Conservation (phyloP, 2,888 invertebrate genomes). For the Eledona agricola region DNA sequence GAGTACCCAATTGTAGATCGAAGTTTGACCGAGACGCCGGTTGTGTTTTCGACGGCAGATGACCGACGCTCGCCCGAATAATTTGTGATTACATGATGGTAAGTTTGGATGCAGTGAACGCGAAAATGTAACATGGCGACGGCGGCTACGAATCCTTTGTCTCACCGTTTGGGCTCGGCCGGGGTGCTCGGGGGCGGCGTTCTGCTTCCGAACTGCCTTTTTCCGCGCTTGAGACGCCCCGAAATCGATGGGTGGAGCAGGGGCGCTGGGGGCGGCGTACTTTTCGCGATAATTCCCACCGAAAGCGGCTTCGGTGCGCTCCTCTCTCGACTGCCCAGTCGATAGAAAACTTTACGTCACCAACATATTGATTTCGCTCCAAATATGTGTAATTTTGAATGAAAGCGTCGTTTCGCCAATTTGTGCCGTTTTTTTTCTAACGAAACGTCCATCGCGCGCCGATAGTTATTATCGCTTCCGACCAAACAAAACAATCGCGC, state of each 20-base stretch:
- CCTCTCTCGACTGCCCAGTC: constrained; percentile 40
- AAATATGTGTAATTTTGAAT: constrained; percentile 30
- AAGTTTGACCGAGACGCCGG: constrained; percentile 60
- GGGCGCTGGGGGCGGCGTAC: too few species aligned
- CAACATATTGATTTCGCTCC: constrained; percentile 47
- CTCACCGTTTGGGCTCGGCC: constrained; percentile 11
- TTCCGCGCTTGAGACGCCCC: not conserved
- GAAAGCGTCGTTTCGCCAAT: constrained; percentile 11
- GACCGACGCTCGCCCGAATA: constrained; percentile 67
- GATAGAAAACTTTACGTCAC: constrained; percentile 50
- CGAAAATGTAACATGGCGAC: constrained; percentile 65
- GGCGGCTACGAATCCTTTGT: constrained; percentile 25
- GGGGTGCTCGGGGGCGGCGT: constrained; percentile 5
- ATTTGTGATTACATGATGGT: constrained; percentile 76
- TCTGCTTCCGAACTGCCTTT: not conserved
- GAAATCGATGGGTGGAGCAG: constrained; percentile 1
- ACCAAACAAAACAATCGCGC: constrained; percentile 13
- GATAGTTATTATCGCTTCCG: constrained; percentile 17
- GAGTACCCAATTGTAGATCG: constrained; percentile 65
- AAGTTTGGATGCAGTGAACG: constrained; percentile 63
- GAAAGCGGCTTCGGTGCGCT: constrained; percentile 26
- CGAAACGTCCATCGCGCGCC: constrained; percentile 2
- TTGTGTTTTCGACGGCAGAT: constrained; percentile 66
- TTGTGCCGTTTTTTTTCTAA: constrained; percentile 1
- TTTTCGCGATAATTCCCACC: constrained; percentile 23